These are phyloP conservation scores for Brachynemurus nebulosus DNA, from an alignment of 2,888 invertebrate genomes.

Conservation along the genomic window DNA sequence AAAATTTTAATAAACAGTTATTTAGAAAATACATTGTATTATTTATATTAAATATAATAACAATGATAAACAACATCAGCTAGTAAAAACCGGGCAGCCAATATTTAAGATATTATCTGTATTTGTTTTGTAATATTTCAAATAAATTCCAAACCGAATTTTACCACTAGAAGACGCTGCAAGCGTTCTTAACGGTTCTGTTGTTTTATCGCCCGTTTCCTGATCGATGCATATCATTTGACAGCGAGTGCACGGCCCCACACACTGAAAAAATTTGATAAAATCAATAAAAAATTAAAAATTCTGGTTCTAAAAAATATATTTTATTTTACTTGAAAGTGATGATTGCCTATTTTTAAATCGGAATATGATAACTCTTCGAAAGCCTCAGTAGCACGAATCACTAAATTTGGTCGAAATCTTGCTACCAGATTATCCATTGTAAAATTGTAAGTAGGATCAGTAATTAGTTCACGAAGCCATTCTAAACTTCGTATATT, in stretches of 20 bases:
- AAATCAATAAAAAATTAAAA: conserved; percentile 8
- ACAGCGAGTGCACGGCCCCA: conserved; percentile 76
- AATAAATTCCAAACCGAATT: conserved; percentile 69
- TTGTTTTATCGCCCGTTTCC: conserved; percentile 60
- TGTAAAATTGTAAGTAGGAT: conserved; percentile 33
- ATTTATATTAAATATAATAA: too few species aligned
- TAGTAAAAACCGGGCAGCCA: too few species aligned
- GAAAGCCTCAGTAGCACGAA: conserved; percentile 57
- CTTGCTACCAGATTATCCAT: conserved; percentile 52
- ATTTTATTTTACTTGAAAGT: conserved; percentile 42
- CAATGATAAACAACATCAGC: too few species aligned
- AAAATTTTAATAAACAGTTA: too few species aligned
- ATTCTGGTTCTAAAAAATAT: conserved; percentile 7
- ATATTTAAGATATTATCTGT: background rate
- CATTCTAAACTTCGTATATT: conserved; percentile 64
- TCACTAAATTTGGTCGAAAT: conserved; percentile 84
- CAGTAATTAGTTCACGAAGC: conserved; percentile 45
- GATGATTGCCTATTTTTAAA: conserved; percentile 47
- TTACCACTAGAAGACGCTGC: conserved; percentile 61
- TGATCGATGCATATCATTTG: conserved; percentile 95
- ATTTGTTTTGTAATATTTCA: conserved; percentile 26
- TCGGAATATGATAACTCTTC: conserved; percentile 60
- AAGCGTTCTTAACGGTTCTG: conserved; percentile 64
- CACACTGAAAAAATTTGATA: conserved; percentile 38
- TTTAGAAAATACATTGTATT: too few species aligned